Conservation (phyloP, 2,113 vertebrate species). For the Ammodytes dubius region DNA sequence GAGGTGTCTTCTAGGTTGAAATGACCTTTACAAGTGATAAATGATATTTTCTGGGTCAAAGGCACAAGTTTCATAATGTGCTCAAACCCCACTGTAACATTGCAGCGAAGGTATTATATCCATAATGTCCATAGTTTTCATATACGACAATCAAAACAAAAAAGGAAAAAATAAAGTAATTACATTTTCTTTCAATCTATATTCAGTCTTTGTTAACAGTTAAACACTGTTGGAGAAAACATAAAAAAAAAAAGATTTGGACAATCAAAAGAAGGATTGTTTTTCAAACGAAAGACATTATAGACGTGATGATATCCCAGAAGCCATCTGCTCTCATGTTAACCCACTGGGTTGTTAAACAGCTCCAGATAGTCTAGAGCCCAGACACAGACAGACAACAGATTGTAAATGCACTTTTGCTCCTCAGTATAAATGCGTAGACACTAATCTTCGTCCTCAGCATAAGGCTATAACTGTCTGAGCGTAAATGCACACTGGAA, state of each 20-base stretch:
- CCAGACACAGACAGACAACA: conserved; percentile 41
- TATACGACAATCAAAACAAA: background rate
- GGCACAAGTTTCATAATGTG: conserved; percentile 14
- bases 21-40: conserved; percentile 17
- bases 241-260: conserved; percentile 1
- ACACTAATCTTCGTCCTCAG: conserved; percentile 28
- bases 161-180: background rate
- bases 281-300: conserved; percentile 29
- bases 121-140: background rate
- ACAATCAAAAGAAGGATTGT: background rate
- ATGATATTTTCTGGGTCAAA: conserved; percentile 1
- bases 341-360: conserved; percentile 51
- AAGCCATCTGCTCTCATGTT: conserved; percentile 67
- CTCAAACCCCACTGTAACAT: background rate
- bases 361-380: conserved; percentile 37
- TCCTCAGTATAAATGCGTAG: conserved; percentile 43
- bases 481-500: background rate
- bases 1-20: conserved; percentile 17
- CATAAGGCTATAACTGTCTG: conserved; percentile 49
- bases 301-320: conserved; percentile 47
- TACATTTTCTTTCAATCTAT: conserved; percentile 4
- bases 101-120: background rate
- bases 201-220: conserved; percentile 26
- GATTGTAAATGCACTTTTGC: conserved; percentile 70
- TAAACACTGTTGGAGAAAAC: conserved; percentile 10